Conservation (phyloP, 2,113 vertebrate genomes). For the Lanius ludovicianus region DNA sequence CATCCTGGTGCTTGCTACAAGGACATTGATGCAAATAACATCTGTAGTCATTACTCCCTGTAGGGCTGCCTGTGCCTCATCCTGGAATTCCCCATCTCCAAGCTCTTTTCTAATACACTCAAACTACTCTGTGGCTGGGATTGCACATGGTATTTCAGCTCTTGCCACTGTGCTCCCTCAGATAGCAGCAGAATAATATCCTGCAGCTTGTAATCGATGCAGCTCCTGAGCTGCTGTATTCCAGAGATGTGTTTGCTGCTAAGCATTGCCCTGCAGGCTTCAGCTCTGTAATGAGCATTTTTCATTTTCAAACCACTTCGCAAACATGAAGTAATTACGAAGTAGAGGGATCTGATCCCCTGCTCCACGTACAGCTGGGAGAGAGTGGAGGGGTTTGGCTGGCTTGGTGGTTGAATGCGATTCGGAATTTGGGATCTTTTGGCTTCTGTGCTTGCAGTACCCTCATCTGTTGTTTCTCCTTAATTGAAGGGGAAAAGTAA, state of each 20-base stretch:
- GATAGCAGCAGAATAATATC: constrained; percentile 2
- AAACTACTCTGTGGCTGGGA: not conserved
- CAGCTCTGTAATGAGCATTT: constrained; percentile 58
- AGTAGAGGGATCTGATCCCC: constrained; percentile 33
- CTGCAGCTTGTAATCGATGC: constrained; percentile 38
- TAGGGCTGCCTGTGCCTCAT: constrained; percentile 26
- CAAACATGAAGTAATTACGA: constrained; percentile 54
- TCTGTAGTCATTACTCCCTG: constrained; percentile 43
- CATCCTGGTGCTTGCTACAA: constrained; percentile 38
- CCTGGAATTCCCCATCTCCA: constrained; percentile 51
- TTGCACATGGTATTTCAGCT: not conserved
- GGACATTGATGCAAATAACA: constrained; percentile 55
- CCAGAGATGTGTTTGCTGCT: constrained; percentile 24
- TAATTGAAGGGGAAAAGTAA: not conserved
- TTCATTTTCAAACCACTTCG: constrained; percentile 47
- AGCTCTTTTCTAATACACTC: not conserved
- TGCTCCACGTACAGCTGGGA: constrained; percentile 16
- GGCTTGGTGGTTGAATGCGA: not conserved
- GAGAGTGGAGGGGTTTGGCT: not conserved
- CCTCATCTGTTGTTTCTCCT: not conserved
- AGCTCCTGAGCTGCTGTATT: not conserved
- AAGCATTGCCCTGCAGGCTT: constrained; percentile 56
- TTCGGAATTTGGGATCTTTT: constrained; percentile 52
- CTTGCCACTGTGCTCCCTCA: constrained; percentile 37
- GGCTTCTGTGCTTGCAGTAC: not conserved